Percentiles rank a stretch among this genome's conserved stretches.
phyloP scores from a whole-genome alignment of 2,888 invertebrate species.

The Drosophila kanekoi region DNA sequence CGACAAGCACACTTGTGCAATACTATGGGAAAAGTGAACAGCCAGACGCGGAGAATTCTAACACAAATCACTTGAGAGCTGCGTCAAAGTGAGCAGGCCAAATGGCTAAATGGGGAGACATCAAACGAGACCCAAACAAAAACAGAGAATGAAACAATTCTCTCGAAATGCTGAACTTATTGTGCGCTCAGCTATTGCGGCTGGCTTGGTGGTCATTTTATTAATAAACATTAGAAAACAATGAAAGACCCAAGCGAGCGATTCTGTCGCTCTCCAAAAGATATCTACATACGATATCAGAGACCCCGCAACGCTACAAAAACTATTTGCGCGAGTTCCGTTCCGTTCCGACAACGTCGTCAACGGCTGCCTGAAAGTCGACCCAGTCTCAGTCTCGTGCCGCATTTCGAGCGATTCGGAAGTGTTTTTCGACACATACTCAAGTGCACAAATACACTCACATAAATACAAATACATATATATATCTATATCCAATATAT shows the following conservation, averaged over 20 bases:
- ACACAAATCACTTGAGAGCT: conserved; percentile 18
- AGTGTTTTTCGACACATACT: conserved; percentile 59
- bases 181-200: conserved; percentile 3
- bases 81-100: not conserved
- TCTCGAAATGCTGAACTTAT: conserved; percentile 13
- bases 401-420: conserved; percentile 81
- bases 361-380: conserved; percentile 65
- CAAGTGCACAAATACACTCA: conserved; percentile 25
- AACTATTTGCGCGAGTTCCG: conserved; percentile 53
- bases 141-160: conserved; percentile 14
- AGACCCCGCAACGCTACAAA: conserved; percentile 47
- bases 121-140: conserved; percentile 9
- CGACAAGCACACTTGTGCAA: conserved; percentile 15
- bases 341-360: conserved; percentile 50
- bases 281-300: conserved; percentile 46
- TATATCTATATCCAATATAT: not conserved
- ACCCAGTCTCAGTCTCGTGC: conserved; percentile 73
- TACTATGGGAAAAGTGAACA: conserved; percentile 1
- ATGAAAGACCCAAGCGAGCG: conserved; percentile 31
- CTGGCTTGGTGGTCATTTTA: conserved; percentile 12
- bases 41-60: conserved; percentile 22
- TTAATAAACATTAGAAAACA: conserved; percentile 62
- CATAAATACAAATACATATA: conserved; percentile 11
- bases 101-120: not conserved
- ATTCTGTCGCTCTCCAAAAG: conserved; percentile 31